phyloP scores from a whole-genome alignment of 2,113 vertebrate species.

The Oxyura jamaicensis region DNA sequence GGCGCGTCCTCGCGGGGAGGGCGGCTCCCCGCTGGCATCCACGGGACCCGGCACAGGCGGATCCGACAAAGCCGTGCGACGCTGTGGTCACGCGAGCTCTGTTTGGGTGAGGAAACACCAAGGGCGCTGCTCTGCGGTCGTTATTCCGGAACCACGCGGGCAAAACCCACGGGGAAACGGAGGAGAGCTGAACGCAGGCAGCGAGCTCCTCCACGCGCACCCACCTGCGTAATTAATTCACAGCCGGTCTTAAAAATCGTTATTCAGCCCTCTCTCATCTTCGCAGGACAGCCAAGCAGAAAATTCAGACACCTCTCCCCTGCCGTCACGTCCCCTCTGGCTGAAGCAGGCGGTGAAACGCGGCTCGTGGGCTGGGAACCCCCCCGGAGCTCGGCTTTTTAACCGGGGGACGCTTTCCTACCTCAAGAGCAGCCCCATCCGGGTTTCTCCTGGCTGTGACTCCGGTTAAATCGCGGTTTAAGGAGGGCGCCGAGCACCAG shows the following conservation, averaged over 20 bases:
- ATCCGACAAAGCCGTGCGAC: background rate
- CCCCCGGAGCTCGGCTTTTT: background rate
- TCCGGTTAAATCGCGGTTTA: background rate
- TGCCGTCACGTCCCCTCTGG: background rate
- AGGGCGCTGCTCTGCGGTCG: background rate
- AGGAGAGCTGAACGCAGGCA: background rate
- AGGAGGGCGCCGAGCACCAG: too few relatives aligned
- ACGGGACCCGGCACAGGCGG: background rate
- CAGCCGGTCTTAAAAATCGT: background rate
- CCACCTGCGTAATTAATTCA: background rate
- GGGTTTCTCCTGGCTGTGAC: background rate
- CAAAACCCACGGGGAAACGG: background rate
- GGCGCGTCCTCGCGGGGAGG: background rate
- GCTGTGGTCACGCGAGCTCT: background rate
- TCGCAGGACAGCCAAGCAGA: background rate
- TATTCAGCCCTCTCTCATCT: background rate
- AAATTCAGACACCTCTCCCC: background rate
- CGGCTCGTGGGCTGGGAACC: background rate
- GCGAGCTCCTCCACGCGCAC: background rate
- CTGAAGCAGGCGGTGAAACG: background rate
- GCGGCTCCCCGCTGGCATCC: background rate
- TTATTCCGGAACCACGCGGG: background rate
- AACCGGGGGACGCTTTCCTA: background rate
- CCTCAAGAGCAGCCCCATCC: background rate
- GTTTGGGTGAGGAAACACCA: slow-evolving; percentile 8